phyloP scores from a whole-genome alignment of 2,113 vertebrate species.

The Poeciliopsis retropinna region DNA sequence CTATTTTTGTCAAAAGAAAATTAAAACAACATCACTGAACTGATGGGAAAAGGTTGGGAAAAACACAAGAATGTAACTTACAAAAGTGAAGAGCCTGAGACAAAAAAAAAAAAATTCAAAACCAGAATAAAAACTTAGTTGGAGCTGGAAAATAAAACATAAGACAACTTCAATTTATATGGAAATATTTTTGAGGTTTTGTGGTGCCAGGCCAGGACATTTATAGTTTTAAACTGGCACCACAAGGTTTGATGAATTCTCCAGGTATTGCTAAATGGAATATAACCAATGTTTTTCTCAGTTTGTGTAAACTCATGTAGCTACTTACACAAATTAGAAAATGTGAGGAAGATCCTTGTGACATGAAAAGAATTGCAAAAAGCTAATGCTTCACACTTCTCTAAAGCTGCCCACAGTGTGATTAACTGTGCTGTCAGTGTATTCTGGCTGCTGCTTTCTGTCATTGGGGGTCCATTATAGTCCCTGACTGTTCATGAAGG shows the following conservation, averaged over 20 bases:
- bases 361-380: slow-evolving; percentile 13
- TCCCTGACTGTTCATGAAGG: slow-evolving; percentile 40
- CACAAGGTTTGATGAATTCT: slow-evolving; percentile 43
- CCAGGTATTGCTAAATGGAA: slow-evolving; percentile 22
- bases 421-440: slow-evolving; percentile 31
- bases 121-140: slow-evolving; percentile 39
- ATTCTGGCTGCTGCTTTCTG: slow-evolving; percentile 13
- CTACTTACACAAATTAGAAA: slow-evolving; percentile 4
- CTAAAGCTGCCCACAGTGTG: slow-evolving; percentile 24
- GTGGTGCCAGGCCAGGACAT: slow-evolving; percentile 35
- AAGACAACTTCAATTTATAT: slow-evolving; percentile 25
- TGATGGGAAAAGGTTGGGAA: slow-evolving; percentile 51
- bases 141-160: slow-evolving; percentile 23
- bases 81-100: slow-evolving; percentile 32
- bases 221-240: slow-evolving; percentile 32
- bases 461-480: slow-evolving; percentile 34
- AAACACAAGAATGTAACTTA: slow-evolving; percentile 40
- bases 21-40: slow-evolving; percentile 60
- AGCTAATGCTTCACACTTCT: slow-evolving; percentile 10
- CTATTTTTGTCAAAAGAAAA: slow-evolving; percentile 34
- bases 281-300: background rate
- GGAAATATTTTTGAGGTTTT: slow-evolving; percentile 20
- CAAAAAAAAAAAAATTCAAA: slow-evolving; percentile 13
- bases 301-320: background rate
- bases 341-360: background rate